phyloP scores from a whole-genome alignment of 2,113 vertebrate species.

The Apistogramma diplotaenia region DNA sequence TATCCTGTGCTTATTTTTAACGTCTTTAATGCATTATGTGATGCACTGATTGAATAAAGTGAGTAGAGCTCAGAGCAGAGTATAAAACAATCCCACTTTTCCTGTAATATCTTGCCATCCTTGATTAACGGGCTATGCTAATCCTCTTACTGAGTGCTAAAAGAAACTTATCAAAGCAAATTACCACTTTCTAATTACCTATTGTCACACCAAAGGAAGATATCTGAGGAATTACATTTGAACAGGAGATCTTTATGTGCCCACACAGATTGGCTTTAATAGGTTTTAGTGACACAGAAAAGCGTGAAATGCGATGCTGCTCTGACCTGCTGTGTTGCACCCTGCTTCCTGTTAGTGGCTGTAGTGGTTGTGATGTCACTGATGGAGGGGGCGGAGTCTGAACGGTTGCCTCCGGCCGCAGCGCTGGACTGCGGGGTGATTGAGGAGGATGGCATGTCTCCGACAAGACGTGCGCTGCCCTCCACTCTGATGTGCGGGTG shows the following conservation, averaged over 20 bases:
- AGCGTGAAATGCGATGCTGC: neutral
- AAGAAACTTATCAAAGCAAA: conserved; percentile 39
- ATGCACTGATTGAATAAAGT: conserved; percentile 9
- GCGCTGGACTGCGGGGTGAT: conserved; percentile 98
- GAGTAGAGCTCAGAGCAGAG: neutral
- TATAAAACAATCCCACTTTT: conserved; percentile 27
- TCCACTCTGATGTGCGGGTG: conserved; percentile 95
- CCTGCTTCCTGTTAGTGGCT: conserved; percentile 91
- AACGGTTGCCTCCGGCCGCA: conserved; percentile 94
- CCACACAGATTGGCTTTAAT: conserved; percentile 14
- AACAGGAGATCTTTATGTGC: conserved; percentile 3
- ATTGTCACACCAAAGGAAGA: conserved; percentile 13
- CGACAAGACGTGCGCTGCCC: conserved; percentile 95
- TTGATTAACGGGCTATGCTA: conserved; percentile 33
- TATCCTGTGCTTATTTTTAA: neutral
- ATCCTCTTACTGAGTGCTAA: conserved; percentile 36
- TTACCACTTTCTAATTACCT: conserved; percentile 42
- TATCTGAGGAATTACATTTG: conserved; percentile 3
- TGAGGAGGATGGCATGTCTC: conserved; percentile 96
- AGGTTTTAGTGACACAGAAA: neutral
- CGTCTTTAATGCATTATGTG: neutral
- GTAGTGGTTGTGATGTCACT: conserved; percentile 97
- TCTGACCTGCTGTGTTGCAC: conserved; percentile 80
- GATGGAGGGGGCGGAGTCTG: conserved; percentile 92
- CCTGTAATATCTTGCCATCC: conserved; percentile 3